These are phyloP conservation scores for Rhincodon typus DNA, from an alignment of 2,797 vertebrate genomes.

Conservation along the genomic window DNA sequence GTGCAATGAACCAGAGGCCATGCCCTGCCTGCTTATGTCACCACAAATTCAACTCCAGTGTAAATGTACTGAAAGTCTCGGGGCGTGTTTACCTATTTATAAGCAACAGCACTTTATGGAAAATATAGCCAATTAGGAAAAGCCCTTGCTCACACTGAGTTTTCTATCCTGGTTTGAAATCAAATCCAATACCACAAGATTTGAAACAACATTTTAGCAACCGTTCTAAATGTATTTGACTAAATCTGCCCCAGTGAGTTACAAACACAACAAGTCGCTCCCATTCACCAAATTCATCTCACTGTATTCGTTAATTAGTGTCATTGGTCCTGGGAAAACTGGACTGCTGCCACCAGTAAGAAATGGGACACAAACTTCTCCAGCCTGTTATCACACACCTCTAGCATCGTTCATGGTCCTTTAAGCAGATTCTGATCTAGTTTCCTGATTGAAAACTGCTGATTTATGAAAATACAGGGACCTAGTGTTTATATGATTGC, in stretches of 20 bases:
- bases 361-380: not conserved
- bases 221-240: not conserved
- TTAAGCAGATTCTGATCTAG: not conserved
- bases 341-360: not conserved
- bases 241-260: not conserved
- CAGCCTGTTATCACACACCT: too few species aligned
- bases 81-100: not conserved
- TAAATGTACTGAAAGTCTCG: not conserved
- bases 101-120: not conserved
- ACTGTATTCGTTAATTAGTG: not conserved
- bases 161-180: not conserved
- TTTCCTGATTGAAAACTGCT: not conserved
- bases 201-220: not conserved
- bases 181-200: not conserved
- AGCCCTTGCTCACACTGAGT: not conserved
- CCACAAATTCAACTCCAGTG: not conserved
- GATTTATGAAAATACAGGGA: not conserved
- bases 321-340: not conserved
- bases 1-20: not conserved
- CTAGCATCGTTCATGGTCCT: too few species aligned
- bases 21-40: not conserved
- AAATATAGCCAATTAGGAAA: not conserved
- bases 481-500: not conserved
- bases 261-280: not conserved
- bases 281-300: too few species aligned